Evolutionary conservation across 2,113 vertebrate genomes (phyloP).

Genomic region (Festucalex cinctus): DNA sequence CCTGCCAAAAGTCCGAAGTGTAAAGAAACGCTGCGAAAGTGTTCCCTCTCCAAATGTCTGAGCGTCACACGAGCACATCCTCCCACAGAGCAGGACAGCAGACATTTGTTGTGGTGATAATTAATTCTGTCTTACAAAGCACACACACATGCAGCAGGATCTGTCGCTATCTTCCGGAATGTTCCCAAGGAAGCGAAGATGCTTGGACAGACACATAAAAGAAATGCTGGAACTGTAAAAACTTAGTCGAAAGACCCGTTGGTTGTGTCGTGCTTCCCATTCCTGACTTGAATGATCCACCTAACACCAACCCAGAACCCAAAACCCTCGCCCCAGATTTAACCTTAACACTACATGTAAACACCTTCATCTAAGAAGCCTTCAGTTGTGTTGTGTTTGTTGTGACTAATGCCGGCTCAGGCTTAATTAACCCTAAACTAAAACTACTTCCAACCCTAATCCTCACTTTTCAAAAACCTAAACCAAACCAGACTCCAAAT

Average conservation of each 20-base stretch:
- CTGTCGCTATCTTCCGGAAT: constrained; percentile 10
- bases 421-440: too few species aligned
- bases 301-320: too few species aligned
- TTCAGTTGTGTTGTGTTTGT: too few species aligned
- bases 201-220: not conserved
- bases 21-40: constrained; percentile 10
- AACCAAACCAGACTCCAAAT: too few species aligned
- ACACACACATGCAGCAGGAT: constrained; percentile 21
- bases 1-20: constrained; percentile 6
- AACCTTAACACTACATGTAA: too few species aligned
- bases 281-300: too few species aligned
- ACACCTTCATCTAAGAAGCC: too few species aligned
- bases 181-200: constrained; percentile 7
- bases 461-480: too few species aligned
- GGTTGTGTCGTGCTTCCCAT: too few species aligned
- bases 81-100: constrained; percentile 44
- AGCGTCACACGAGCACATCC: constrained; percentile 36
- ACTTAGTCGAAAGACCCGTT: not conserved
- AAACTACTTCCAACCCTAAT: too few species aligned
- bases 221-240: not conserved
- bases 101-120: constrained; percentile 58
- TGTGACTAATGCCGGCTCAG: too few species aligned
- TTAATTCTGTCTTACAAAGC: constrained; percentile 48
- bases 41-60: constrained; percentile 35
- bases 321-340: too few species aligned